Percentiles rank a stretch among this genome's conserved stretches.
Conservation (phyloP, 2,888 invertebrate species). For the Diploptera punctata region DNA sequence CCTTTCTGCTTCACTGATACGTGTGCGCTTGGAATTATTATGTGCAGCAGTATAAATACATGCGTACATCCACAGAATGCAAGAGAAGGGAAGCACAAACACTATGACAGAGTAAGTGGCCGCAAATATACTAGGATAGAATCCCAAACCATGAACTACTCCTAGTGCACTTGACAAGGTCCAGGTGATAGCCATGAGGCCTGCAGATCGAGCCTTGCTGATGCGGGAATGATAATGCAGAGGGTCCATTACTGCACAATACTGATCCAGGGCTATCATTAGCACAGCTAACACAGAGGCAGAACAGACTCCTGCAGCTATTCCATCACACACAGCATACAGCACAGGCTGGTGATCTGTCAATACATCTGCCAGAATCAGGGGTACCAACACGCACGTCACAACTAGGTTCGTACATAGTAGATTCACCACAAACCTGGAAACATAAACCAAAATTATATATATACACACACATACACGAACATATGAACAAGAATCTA, state of each 20-base stretch:
- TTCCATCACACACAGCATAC: slow-evolving; percentile 65
- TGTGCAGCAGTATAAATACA: slow-evolving; percentile 76
- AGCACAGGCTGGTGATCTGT: slow-evolving; percentile 16
- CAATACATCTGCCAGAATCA: slow-evolving; percentile 49
- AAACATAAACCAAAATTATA: too few species aligned
- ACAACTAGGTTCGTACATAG: slow-evolving; percentile 56
- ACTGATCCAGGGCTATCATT: slow-evolving; percentile 63
- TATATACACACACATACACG: too few species aligned
- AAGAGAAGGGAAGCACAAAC: slow-evolving; percentile 62
- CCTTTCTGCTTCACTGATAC: slow-evolving; percentile 49
- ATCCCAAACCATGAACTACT: slow-evolving; percentile 48
- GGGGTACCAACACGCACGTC: slow-evolving; percentile 55
- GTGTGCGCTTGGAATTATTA: slow-evolving; percentile 70
- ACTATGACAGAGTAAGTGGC: slow-evolving; percentile 56
- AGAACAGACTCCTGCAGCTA: slow-evolving; percentile 63
- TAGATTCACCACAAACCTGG: slow-evolving; percentile 72
- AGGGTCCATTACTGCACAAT: slow-evolving; percentile 70
- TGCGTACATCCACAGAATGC: slow-evolving; percentile 75
- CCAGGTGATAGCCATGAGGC: slow-evolving; percentile 1
- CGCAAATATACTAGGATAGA: slow-evolving; percentile 48
- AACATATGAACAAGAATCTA: too few species aligned
- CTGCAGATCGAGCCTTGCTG: slow-evolving; percentile 58
- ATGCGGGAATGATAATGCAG: slow-evolving; percentile 66
- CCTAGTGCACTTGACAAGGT: not conserved
- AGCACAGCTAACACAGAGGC: slow-evolving; percentile 55